These are phyloP conservation scores for Chionomys nivalis DNA, from an alignment of 2,113 vertebrate genomes.

Conservation along the genomic window DNA sequence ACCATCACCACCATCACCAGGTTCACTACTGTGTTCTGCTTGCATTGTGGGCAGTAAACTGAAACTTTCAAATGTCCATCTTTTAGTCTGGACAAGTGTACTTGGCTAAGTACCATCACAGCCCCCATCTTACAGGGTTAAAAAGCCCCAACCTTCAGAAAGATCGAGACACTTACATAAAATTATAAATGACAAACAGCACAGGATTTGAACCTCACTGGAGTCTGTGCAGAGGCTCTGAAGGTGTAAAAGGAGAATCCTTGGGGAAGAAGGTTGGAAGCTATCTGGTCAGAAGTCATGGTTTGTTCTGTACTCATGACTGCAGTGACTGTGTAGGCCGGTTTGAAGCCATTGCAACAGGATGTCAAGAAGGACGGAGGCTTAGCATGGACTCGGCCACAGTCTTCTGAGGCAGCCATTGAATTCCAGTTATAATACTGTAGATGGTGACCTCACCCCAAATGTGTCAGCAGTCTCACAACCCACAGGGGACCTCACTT, in stretches of 20 bases:
- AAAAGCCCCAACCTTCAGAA: neutral
- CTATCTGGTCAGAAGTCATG: neutral
- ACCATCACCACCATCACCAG: neutral
- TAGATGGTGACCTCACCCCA: neutral
- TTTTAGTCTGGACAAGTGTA: neutral
- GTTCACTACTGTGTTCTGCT: neutral
- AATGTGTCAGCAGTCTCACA: neutral
- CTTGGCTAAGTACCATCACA: neutral
- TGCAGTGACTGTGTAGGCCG: neutral
- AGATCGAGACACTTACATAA: neutral
- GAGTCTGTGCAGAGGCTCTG: neutral
- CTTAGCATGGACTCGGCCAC: neutral
- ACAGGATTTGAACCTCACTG: neutral
- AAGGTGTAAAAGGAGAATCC: neutral
- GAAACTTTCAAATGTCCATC: neutral
- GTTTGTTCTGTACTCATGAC: neutral
- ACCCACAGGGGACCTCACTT: neutral
- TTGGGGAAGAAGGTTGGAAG: neutral
- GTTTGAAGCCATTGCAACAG: neutral
- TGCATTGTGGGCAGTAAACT: neutral
- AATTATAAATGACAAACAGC: neutral
- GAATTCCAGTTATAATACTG: neutral
- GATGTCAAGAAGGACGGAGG: neutral
- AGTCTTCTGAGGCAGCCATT: neutral
- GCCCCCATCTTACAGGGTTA: neutral